Evolutionary conservation across 2,797 vertebrate genomes (phyloP), one percentile per base, ranked within the genome.

Genomic region (Macropus fuliginosus): DNA sequence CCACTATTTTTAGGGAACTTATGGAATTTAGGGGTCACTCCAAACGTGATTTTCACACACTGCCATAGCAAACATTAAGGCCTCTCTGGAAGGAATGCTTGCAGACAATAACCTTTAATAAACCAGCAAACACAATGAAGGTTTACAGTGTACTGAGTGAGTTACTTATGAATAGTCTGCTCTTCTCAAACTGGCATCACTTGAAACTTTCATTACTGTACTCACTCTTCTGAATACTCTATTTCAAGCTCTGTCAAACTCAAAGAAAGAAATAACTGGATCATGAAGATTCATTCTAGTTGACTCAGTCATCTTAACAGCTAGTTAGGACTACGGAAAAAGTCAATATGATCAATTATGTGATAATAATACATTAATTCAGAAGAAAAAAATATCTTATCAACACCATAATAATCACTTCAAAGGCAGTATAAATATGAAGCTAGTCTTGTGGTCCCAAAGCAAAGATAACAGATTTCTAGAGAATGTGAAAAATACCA

Each of bases 401-500:
- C 34, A 56, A 54, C 28, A 54, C 52, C 52, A 62, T 31, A 18
- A 31, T 12, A 4, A 87, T 94, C 87, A 10, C 4, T 66, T 40
- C 46, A 56, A 74, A 89, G 89, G 24, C 52, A 16, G 9, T 5
- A 52, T 40, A 56, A 90, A 95, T n/a, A 59, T 46, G 93, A 56
- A 87, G 66, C 46, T 55, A 4, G 54, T 46, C 57, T 90, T 3
- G 0, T 92, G 81, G 81, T 40, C 34, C 54, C 66, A 95, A 46
- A 66, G 89, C 93, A 93, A 89, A 95, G 66, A 46, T 52, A 50
- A 46, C 2, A 28, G 31, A 91, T 74, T 96, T 95, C 92, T 92
- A 5, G 57, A 94, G 6, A 56, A 92, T 1, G 57, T 94, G 90
- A 91, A 97, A 81, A 81, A 46, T 46, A 91, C 91, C 27, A 34